phyloP scores from a whole-genome alignment of 92 coral and sea anemone species.

The Epizoanthus stellaris region DNA sequence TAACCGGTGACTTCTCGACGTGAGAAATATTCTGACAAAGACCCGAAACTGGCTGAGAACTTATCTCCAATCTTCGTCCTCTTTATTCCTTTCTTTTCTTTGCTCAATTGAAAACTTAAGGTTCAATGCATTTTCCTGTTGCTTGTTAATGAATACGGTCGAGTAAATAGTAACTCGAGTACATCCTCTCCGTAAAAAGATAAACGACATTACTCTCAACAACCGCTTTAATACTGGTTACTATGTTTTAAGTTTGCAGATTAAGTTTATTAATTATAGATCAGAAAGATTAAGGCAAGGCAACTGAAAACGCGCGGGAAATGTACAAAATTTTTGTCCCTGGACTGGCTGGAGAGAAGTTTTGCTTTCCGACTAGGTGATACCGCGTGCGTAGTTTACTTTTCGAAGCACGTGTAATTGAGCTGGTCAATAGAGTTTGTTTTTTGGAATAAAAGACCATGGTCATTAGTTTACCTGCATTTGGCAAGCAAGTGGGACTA shows the following conservation, averaged over 20 bases:
- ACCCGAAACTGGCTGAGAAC: background rate
- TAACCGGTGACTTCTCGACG: slow-evolving; percentile 41
- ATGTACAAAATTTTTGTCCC: background rate
- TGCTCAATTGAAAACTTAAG: background rate
- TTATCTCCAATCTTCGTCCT: background rate
- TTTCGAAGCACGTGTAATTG: slow-evolving; percentile 4
- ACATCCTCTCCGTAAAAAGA: background rate
- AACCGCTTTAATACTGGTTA: slow-evolving; percentile 40
- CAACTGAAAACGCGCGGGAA: slow-evolving; percentile 10
- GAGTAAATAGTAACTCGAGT: background rate
- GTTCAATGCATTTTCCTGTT: background rate
- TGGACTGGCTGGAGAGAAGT: background rate
- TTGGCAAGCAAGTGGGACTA: slow-evolving; percentile 46
- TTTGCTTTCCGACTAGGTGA: background rate
- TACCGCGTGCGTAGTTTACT: background rate
- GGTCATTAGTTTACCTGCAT: slow-evolving; percentile 37
- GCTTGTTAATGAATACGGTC: no score
- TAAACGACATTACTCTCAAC: slow-evolving; percentile 7
- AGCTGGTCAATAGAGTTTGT: background rate
- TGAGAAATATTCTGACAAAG: slow-evolving; percentile 5
- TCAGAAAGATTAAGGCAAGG: slow-evolving; percentile 36
- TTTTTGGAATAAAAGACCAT: slow-evolving; percentile 16
- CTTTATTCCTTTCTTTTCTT: slow-evolving; percentile 1
- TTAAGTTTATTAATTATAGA: slow-evolving; percentile 46
- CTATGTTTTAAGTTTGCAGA: slow-evolving; percentile 43